Evolutionary conservation across 2,113 vertebrate genomes (phyloP).

Genomic region (Geococcyx californianus): DNA sequence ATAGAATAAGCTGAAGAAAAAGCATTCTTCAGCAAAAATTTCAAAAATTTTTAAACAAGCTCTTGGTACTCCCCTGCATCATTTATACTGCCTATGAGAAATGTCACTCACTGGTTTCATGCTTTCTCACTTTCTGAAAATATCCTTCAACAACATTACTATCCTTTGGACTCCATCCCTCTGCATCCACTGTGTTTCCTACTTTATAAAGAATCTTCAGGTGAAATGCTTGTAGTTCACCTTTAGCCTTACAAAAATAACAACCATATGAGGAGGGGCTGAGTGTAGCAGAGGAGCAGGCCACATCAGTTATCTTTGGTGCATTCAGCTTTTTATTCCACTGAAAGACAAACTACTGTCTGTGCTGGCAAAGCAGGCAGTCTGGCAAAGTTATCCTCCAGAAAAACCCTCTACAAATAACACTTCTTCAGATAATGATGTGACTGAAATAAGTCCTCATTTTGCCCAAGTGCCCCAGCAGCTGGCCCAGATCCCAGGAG

Average conservation of each 20-base stretch:
- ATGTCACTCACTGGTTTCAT: background rate
- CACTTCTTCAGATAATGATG: background rate
- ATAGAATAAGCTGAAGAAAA: background rate
- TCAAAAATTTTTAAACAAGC: background rate
- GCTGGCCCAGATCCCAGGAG: background rate
- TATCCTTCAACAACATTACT: background rate
- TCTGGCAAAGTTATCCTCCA: background rate
- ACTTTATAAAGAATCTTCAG: background rate
- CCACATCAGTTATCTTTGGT: accelerated
- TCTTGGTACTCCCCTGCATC: background rate
- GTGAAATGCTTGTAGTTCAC: background rate
- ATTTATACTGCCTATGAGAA: background rate
- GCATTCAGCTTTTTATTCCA: background rate
- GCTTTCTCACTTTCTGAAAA: background rate
- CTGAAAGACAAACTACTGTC: background rate
- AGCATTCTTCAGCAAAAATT: background rate
- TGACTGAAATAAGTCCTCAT: background rate
- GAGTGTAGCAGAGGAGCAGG: background rate
- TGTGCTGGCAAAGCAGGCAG: background rate
- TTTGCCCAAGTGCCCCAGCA: background rate
- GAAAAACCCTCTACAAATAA: conserved; percentile 27
- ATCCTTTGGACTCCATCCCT: background rate
- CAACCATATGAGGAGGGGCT: background rate
- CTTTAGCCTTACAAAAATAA: background rate
- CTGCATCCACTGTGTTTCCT: background rate